Percentiles rank a stretch among this genome's conserved stretches.
Conservation (phyloP, 2,113 vertebrate species). For the Brachionichthys hirsutus region DNA sequence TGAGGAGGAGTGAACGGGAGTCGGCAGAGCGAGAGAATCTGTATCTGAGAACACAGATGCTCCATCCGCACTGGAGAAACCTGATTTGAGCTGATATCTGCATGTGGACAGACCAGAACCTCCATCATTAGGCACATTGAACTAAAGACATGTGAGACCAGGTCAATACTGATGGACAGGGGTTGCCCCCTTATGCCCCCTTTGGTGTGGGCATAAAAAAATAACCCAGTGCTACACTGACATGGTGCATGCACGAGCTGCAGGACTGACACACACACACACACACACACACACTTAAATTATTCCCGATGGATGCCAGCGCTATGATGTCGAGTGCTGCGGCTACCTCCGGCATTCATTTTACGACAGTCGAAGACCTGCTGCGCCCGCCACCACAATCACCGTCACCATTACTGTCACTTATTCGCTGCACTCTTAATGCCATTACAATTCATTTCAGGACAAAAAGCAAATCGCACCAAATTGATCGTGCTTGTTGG, state of each 20-base stretch:
- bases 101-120: too few species aligned
- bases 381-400: slow-evolving; percentile 38
- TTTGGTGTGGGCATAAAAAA: too few species aligned
- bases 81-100: too few species aligned
- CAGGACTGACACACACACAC: not conserved
- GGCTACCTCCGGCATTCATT: slow-evolving; percentile 50
- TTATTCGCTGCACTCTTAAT: slow-evolving; percentile 37
- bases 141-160: too few species aligned
- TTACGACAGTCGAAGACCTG: slow-evolving; percentile 42
- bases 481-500: slow-evolving; percentile 46
- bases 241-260: slow-evolving; percentile 18
- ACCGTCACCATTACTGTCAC: slow-evolving; percentile 22
- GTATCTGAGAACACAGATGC: too few species aligned
- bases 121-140: too few species aligned
- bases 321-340: slow-evolving; percentile 45
- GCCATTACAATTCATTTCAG: slow-evolving; percentile 44
- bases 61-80: too few species aligned
- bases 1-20: not conserved
- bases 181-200: too few species aligned
- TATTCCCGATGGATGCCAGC: slow-evolving; percentile 60
- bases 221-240: slow-evolving; percentile 18
- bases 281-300: slow-evolving; percentile 28
- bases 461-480: slow-evolving; percentile 49
- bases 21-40: too few species aligned
- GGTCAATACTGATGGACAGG: too few species aligned